These are phyloP conservation scores for Syrphus vitripennis DNA, from an alignment of 2,888 invertebrate genomes.

Conservation along the genomic window DNA sequence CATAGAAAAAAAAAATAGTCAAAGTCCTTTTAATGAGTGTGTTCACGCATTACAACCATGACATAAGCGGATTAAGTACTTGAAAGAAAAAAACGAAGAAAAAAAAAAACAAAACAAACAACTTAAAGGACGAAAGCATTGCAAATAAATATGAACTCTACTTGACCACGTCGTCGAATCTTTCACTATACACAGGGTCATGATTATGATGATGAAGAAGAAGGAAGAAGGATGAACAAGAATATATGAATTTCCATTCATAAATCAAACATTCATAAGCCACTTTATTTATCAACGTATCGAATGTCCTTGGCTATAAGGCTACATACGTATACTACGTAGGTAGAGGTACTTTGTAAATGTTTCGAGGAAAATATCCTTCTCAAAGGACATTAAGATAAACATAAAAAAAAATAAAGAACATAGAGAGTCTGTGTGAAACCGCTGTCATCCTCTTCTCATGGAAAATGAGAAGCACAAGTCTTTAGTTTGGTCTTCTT, in stretches of 20 bases:
- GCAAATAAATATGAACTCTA: constrained; percentile 15
- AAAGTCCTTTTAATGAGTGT: constrained; percentile 53
- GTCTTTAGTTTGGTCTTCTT: constrained; percentile 27
- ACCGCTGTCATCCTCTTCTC: not conserved
- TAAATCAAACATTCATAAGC: constrained; percentile 71
- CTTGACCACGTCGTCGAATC: constrained; percentile 2
- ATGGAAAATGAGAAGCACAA: not conserved
- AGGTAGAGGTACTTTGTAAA: constrained; percentile 8
- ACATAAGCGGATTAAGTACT: constrained; percentile 68
- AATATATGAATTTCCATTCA: constrained; percentile 44
- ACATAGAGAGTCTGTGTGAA: not conserved
- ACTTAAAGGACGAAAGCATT: constrained; percentile 2
- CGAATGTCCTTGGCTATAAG: constrained; percentile 38
- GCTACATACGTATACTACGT: too few species aligned
- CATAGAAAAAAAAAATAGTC: not conserved
- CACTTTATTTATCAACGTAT: constrained; percentile 64
- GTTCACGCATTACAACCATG: constrained; percentile 69
- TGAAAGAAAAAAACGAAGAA: constrained; percentile 14
- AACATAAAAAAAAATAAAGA: not conserved
- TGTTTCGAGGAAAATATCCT: constrained; percentile 13
- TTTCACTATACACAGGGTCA: too few species aligned
- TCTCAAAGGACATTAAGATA: constrained; percentile 29
- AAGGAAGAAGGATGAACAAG: not conserved
- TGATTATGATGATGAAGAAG: not conserved
- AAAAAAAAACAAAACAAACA: not conserved